These are phyloP conservation scores for Microplitis mediator DNA, from an alignment of 1,140 invertebrate species.

Conservation along the genomic window DNA sequence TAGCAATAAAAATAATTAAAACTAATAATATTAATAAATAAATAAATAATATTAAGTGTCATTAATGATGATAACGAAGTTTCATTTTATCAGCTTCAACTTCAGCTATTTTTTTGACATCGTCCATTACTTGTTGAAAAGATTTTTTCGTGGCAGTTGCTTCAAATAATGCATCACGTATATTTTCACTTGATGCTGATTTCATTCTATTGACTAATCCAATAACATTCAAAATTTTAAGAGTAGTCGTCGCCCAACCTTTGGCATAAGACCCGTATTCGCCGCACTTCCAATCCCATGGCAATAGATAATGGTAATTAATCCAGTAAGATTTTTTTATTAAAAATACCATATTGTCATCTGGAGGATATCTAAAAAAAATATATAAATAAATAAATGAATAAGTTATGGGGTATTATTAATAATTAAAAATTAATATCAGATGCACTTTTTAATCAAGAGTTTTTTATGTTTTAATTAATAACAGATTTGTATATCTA, in stretches of 20 bases:
- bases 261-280: constrained; percentile 76
- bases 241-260: constrained; percentile 69
- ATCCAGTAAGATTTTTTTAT: constrained; percentile 76
- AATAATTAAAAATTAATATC: background rate
- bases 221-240: constrained; percentile 71
- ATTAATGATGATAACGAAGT: constrained; percentile 41
- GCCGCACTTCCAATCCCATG: constrained; percentile 77
- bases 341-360: constrained; percentile 76
- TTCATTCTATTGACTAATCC: constrained; percentile 68
- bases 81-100: constrained; percentile 34
- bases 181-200: constrained; percentile 66
- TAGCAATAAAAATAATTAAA: background rate
- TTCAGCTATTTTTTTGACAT: constrained; percentile 40
- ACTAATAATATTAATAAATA: background rate
- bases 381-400: background rate
- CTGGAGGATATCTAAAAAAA: constrained; percentile 68
- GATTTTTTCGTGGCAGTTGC: constrained; percentile 40
- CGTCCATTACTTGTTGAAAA: constrained; percentile 29
- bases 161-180: constrained; percentile 67
- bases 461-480: too few species aligned
- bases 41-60: background rate
- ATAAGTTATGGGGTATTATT: background rate
- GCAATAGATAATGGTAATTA: constrained; percentile 78
- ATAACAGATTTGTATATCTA: background rate
- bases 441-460: background rate